phyloP scores from a whole-genome alignment of 2,113 vertebrate genomes.

The Gobius niger region DNA sequence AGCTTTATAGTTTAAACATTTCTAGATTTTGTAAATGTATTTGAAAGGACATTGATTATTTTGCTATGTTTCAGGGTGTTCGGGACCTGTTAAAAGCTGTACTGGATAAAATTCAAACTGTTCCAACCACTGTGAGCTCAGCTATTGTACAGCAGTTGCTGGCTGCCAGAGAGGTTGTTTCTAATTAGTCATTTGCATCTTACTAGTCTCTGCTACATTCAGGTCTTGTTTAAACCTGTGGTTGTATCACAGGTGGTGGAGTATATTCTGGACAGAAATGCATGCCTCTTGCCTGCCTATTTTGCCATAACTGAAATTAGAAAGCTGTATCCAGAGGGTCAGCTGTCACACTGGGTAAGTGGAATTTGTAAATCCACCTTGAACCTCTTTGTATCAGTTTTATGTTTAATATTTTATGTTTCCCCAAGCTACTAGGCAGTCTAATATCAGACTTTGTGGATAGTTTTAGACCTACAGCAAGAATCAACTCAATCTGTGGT shows the following conservation, averaged over 20 bases:
- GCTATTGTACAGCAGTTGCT: constrained; percentile 96
- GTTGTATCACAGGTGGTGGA: constrained; percentile 85
- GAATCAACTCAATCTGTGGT: constrained; percentile 99
- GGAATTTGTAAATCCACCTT: background rate
- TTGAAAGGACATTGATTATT: background rate
- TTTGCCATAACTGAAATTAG: constrained; percentile 96
- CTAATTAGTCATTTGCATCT: background rate
- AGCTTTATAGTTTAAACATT: too few relatives aligned
- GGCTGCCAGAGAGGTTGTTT: constrained; percentile 87
- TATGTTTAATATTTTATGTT: background rate
- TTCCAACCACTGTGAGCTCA: constrained; percentile 94
- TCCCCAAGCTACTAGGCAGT: constrained; percentile 88
- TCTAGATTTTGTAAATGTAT: background rate
- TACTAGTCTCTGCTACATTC: background rate
- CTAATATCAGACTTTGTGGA: constrained; percentile 97
- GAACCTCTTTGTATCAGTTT: background rate
- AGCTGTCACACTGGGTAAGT: constrained; percentile 95
- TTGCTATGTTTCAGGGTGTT: constrained; percentile 81
- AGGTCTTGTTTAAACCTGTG: background rate
- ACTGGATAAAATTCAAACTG: constrained; percentile 94
- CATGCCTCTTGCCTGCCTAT: constrained; percentile 95
- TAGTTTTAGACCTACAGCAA: constrained; percentile 96
- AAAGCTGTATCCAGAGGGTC: constrained; percentile 95
- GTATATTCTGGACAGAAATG: constrained; percentile 97
- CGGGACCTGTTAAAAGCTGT: constrained; percentile 93